Base-by-base conservation (phyloP, 2,113 vertebrate species). In the Siphamia tubifer region DNA sequence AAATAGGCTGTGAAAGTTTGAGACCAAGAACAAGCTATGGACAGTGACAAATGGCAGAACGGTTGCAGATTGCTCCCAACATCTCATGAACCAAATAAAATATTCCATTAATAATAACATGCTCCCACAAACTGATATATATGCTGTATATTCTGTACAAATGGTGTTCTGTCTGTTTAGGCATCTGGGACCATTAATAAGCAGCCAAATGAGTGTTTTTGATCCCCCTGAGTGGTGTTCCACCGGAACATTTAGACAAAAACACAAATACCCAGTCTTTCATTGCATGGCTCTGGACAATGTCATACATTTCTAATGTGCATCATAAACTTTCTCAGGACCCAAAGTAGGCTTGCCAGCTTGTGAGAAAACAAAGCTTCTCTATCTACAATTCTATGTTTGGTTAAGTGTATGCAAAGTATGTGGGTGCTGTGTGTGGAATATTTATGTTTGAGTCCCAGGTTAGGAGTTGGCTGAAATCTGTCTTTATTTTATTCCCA, bases 281-380 rank as follows among this genome's bases (percentile, higher is more conserved):
- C 69, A 67, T 52, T 15, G 2, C 30, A n/a, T 55, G 42, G 34
- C 39, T 80, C 75, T 83, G 64, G 74, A 69, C 62, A 68, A 68
- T 62, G 56, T 68, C 27, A 43, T 49, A 32, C 43, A 52, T 8
- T 27, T 12, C 13, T 74, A 68, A 75, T 71, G 66, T 10, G 36
- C 66, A 56, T 82, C 43, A 74, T 79, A 74, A 86, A 81, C 16
- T 64, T 79, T 86, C 68, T 80, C 55, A 69, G 43, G 77, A 70
- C 55, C 21, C 36, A 28, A 45, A 60, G 27, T 43, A 34, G 56
- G 9, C 21, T 2, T 43, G 73, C 61, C 53, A 72, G 68, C 64
- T 63, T 55, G 27, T 72, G 67, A 56, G 43, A 85, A 83, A 78
- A 64, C 68, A 76, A 65, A 63, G 58, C 48, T 35, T 42, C 51